Conservation (phyloP, 92 coral and sea anemone species). For the Muricea muricata region DNA sequence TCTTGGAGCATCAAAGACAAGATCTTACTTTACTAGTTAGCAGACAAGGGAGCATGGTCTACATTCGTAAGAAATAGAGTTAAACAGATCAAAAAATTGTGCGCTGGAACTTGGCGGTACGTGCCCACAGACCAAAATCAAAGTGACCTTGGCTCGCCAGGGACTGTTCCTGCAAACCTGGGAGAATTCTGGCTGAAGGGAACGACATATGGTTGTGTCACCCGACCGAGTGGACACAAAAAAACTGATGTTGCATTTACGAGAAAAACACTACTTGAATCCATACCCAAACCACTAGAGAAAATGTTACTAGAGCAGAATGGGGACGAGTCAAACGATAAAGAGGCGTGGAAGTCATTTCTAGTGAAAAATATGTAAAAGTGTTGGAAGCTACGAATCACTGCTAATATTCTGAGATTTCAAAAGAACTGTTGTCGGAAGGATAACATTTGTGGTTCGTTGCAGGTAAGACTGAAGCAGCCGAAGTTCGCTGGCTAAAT, state of each 20-base stretch:
- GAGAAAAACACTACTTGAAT: conserved; percentile 23
- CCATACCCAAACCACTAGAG: not conserved
- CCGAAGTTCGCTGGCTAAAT: conserved; percentile 51
- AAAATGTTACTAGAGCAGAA: not conserved
- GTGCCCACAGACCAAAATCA: conserved; percentile 68
- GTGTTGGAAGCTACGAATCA: conserved; percentile 63
- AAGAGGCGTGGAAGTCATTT: conserved; percentile 33
- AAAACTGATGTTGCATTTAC: conserved; percentile 52
- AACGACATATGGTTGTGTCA: too few species aligned
- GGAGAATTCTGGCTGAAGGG: conserved; percentile 56
- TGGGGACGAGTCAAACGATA: not conserved
- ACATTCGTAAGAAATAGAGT: not conserved
- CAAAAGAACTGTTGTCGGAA: conserved; percentile 54
- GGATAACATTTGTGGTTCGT: not conserved
- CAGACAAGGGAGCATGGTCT: not conserved
- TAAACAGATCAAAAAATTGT: not conserved
- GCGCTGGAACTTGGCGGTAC: conserved; percentile 10
- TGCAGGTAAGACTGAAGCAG: conserved; percentile 46
- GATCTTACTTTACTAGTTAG: not conserved
- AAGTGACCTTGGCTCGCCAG: conserved; percentile 60
- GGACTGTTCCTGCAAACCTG: conserved; percentile 53
- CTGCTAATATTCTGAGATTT: conserved; percentile 60
- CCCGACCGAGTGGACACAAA: too few species aligned
- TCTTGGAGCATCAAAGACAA: not conserved
- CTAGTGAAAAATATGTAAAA: conserved; percentile 43